Base-by-base conservation (phyloP, 2,113 vertebrate genomes). In the Chascanopsetta lugubris region DNA sequence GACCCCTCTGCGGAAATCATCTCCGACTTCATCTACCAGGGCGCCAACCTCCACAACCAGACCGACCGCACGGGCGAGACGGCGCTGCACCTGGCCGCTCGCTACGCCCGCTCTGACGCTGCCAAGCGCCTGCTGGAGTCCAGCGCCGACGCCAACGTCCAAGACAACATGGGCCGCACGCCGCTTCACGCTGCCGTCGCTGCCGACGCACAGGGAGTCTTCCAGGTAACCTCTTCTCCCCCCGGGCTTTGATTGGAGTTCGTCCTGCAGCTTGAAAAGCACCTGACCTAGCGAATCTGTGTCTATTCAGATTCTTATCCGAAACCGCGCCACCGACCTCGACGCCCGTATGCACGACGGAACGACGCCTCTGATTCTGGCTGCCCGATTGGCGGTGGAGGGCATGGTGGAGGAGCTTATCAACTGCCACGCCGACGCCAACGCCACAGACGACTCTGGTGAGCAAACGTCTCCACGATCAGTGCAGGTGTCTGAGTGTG, bases 381-480 rank as follows among this genome's bases (percentile, higher is more conserved):
- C 97, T 0, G 96, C 97, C 22, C 94, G 97, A 40, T 68, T 99
- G 89, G 97, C 96, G 0, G 97, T 98, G 38, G 97, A 99, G 48
- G 97, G 97, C 47, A 99, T 99, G 96, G 93, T 97, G 75, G 97
- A 99, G 0, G 97, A 99, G 56, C 95, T 99, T 55, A 96, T 99
- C 89, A 98, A 95, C 89, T 96, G 96, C 34, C 97, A 99, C 0
- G 97, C 97, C 0, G 96, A 99, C 0, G 96, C 97, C 67, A 99
- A 99, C 0, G 96, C 96, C 0, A 94, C 96, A 4, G 97, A 99
- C 18, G 97, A 99, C 67, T 92, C 96, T 69, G 97, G 97, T 99
- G n/a, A 92, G 27, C 67, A 82, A 30, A 51, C 6, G 1, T 70
- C 69, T 58, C 2, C 36, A 64, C 9, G 24, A 8, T 42, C 29